Evolutionary conservation across 1,140 invertebrate species (phyloP), one percentile per base, ranked within the genome.

Genomic region (Caerostris darwini): DNA sequence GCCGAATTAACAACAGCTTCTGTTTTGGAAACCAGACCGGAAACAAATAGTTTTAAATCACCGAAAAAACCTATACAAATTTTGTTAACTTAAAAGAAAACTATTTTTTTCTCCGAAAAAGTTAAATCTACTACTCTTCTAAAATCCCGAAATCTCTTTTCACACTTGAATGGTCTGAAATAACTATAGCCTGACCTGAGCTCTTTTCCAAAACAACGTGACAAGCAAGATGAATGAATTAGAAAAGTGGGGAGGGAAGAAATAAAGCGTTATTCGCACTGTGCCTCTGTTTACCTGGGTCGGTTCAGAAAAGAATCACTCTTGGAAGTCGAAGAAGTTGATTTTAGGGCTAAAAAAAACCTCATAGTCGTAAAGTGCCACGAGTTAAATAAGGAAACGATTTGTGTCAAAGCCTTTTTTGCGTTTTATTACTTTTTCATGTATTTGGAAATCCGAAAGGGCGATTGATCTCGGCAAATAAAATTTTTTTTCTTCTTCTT

Each of bases 151-250:
- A 77, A 34, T 5, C 71, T 77, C 71, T 77, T 77, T 77, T 77
- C 71, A 77, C 71, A 77, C 71, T 77, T 12, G 71, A 77, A 77
- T 77, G 71, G 34, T 77, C 34, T 77, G 71, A 7, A 77, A 77
- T 77, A 77, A 77, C 71, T 77, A 5, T 77, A 77, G 34, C 71
- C 71, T 77, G 71, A 77, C 71, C 71, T 77, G 71, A 50, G 50
- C 71, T 77, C 71, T 53, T 77, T 77, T 53, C 71, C 71, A 5
- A 77, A 34, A 77, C 71, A 12, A 77, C 71, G 71, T 77, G 71
- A 77, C 71, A 77, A 50, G 71, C 8, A 77, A 77, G 50, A 77
- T 34, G 71, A 77, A 77, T 77, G 67, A 5, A 69, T 69, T 69
- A 1, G 67, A 69, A 69, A 19, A 7, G 50, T 10, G 71, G 71